Percentiles rank a stretch among this genome's conserved stretches.
phyloP scores from a whole-genome alignment of 2,888 invertebrate genomes.

The Actias luna region DNA sequence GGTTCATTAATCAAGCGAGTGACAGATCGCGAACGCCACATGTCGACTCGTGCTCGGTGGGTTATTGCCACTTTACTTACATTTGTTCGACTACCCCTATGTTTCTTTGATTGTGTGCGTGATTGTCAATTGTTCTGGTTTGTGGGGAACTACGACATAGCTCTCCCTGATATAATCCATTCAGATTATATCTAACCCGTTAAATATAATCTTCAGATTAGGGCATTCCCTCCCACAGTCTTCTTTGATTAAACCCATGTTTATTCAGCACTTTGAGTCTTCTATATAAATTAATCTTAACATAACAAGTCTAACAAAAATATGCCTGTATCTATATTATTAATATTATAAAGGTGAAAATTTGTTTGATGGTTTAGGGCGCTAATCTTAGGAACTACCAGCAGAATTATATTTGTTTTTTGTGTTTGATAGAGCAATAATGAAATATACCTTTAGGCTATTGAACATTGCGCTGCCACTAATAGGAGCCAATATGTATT shows the following conservation, averaged over 20 bases:
- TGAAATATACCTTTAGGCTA: too few relatives aligned
- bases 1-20: conserved; percentile 68
- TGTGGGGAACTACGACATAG: not conserved
- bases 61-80: conserved; percentile 11
- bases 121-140: conserved; percentile 10
- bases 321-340: too few relatives aligned
- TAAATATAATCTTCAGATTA: not conserved
- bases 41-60: conserved; percentile 27
- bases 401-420: too few relatives aligned
- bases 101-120: conserved; percentile 10
- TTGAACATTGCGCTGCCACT: too few relatives aligned
- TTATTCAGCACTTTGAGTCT: not conserved
- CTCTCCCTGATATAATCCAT: not conserved
- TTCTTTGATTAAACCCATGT: not conserved
- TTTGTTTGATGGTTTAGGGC: too few relatives aligned
- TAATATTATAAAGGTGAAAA: too few relatives aligned
- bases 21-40: conserved; percentile 63
- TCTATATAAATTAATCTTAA: too few relatives aligned
- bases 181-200: conserved; percentile 1
- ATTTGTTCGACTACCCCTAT: conserved; percentile 9
- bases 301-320: too few relatives aligned
- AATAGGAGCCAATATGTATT: too few relatives aligned
- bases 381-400: too few relatives aligned
- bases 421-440: too few relatives aligned
- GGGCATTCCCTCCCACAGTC: not conserved